Evolutionary conservation across 2,888 invertebrate genomes (phyloP).

Genomic region (Callyntrura guangdongensis): DNA sequence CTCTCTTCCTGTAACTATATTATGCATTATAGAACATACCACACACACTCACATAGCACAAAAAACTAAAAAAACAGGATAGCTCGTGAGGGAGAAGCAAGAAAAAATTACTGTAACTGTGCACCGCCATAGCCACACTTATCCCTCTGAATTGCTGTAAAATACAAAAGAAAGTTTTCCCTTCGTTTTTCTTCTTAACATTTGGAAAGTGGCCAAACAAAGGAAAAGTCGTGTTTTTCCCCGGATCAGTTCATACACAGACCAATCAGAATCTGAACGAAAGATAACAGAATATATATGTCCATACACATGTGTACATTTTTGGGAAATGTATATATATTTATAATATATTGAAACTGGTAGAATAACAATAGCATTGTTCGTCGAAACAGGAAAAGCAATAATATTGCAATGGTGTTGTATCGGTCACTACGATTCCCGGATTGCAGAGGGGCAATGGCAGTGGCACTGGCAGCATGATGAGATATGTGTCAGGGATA

Average conservation of each 20-base stretch:
- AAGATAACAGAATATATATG: slow-evolving; percentile 57
- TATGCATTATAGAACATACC: slow-evolving; percentile 35
- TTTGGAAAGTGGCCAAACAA: slow-evolving; percentile 74
- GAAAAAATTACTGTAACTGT: slow-evolving; percentile 10
- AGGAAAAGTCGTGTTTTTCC: slow-evolving; percentile 69
- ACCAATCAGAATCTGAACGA: slow-evolving; percentile 55
- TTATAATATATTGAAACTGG: too few species aligned
- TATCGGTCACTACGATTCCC: slow-evolving; percentile 6
- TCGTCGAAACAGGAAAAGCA: background rate
- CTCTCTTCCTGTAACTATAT: slow-evolving; percentile 31
- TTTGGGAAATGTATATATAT: background rate
- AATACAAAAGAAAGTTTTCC: slow-evolving; percentile 62
- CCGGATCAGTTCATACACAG: slow-evolving; percentile 65
- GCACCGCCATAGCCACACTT: slow-evolving; percentile 4
- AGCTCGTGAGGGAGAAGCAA: background rate
- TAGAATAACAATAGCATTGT: background rate
- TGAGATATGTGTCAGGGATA: slow-evolving; percentile 68
- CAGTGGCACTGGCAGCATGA: slow-evolving; percentile 48
- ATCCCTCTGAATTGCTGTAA: slow-evolving; percentile 53
- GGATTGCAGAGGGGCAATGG: slow-evolving; percentile 42
- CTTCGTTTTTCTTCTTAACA: slow-evolving; percentile 51
- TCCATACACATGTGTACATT: background rate
- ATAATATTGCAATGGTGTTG: slow-evolving; percentile 1
- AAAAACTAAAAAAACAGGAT: background rate
- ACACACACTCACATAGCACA: background rate